Evolutionary conservation across 2,797 vertebrate genomes (phyloP), one percentile per base, ranked within the genome.

Genomic region (Furcifer pardalis): DNA sequence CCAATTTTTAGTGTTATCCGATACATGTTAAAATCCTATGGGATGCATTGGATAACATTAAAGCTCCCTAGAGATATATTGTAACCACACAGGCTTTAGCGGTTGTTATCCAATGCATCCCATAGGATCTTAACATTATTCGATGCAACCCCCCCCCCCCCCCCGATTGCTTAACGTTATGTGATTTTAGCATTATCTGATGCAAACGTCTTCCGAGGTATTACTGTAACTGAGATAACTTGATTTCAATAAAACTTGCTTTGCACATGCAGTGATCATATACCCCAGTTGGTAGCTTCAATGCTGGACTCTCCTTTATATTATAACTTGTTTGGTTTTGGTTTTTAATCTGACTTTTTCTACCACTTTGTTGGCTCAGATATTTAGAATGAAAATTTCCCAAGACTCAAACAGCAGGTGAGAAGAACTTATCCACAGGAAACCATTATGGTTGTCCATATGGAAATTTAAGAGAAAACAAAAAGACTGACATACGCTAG

Each of bases 361-460:
- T 1, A 52, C 56, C 46, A 66, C 76, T 73, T 77, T 85, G 32
- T 52, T 72, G 72, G 63, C 59, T 84, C 44, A 78, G 15, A 30
- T 42, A 4, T 3, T 60, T 42, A 6, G 9, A 0, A 9, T 0
- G 1, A 5, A 77, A 49, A 40, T 49, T 74, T 44, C 25, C 68
- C 52, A 35, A 1, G 75, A 79, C 8, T 44, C 23, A 32, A 89
- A 1, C 79, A 42, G 74, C 10, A 46, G 84, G 80, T 46, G 77
- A 60, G 52, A 81, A 42, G 27, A 15, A 3, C 40, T 42, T 1
- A 71, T 6, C 44, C 13, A 0, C 0, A 27, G 87, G 59, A 86
- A 73, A 77, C 42, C 84, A 56, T 69, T 52, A 40, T 19, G 0
- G 66, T 30, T 75, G 7, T 73, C 60, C 49, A 74, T 44, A 17